phyloP scores from a whole-genome alignment of 2,888 invertebrate genomes.

The Xestia sexstrigata region DNA sequence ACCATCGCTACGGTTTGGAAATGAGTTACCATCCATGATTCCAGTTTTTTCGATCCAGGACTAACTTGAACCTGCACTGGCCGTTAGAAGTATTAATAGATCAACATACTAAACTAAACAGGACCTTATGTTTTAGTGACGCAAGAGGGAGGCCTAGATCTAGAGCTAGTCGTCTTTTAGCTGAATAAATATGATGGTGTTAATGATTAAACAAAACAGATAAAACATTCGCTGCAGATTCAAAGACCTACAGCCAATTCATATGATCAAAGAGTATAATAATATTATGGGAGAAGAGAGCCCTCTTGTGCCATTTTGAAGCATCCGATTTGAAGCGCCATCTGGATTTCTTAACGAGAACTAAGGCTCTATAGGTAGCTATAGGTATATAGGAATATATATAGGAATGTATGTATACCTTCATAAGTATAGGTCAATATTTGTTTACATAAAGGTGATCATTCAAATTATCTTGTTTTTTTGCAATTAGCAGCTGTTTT shows the following conservation, averaged over 20 bases:
- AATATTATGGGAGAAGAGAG: too few relatives aligned
- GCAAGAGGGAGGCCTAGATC: neutral
- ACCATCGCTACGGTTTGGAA: neutral
- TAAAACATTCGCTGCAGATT: neutral
- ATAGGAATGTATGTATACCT: too few relatives aligned
- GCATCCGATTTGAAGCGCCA: too few relatives aligned
- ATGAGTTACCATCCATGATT: neutral
- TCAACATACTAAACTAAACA: neutral
- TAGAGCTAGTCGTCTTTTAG: neutral
- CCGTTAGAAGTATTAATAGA: neutral
- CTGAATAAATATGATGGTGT: neutral
- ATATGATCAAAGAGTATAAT: too few relatives aligned
- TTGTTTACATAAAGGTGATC: too few relatives aligned
- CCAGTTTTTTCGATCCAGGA: neutral
- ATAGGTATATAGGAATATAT: too few relatives aligned
- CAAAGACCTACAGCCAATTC: neutral
- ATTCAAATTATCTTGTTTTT: too few relatives aligned
- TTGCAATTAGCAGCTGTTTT: too few relatives aligned
- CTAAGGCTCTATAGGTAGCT: too few relatives aligned
- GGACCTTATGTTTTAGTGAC: neutral
- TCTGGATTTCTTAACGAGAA: too few relatives aligned
- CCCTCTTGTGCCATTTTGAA: too few relatives aligned
- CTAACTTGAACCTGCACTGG: neutral
- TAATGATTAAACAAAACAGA: neutral
- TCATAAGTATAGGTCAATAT: too few relatives aligned